Evolutionary conservation across 2,797 vertebrate species (phyloP).

Genomic region (Dallia pectoralis): DNA sequence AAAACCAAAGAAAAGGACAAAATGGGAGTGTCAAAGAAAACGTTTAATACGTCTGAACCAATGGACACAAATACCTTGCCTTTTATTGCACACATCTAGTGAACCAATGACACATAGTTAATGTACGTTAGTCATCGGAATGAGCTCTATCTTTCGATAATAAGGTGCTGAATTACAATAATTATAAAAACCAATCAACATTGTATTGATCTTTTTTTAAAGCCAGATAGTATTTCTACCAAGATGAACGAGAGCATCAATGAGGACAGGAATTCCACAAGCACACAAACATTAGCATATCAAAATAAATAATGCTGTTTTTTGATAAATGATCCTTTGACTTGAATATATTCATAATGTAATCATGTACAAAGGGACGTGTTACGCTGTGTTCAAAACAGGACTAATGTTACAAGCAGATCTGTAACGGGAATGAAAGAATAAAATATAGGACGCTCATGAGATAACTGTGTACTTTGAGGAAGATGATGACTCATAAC

Average conservation of each 20-base stretch:
- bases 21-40: slow-evolving; percentile 45
- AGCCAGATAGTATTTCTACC: slow-evolving; percentile 56
- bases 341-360: slow-evolving; percentile 32
- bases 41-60: slow-evolving; percentile 36
- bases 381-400: slow-evolving; percentile 9
- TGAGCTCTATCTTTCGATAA: slow-evolving; percentile 65
- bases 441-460: slow-evolving; percentile 24
- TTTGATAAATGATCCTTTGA: slow-evolving; percentile 44
- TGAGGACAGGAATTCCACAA: slow-evolving; percentile 45
- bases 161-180: slow-evolving; percentile 63
- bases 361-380: slow-evolving; percentile 45
- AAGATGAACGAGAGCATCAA: slow-evolving; percentile 39
- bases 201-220: slow-evolving; percentile 60
- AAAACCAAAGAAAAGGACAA: slow-evolving; percentile 52
- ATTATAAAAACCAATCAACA: slow-evolving; percentile 48
- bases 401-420: slow-evolving; percentile 10
- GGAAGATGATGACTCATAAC: slow-evolving; percentile 16
- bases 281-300: slow-evolving; percentile 49
- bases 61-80: slow-evolving; percentile 48
- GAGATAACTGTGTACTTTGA: slow-evolving; percentile 21
- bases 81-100: slow-evolving; percentile 75
- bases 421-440: slow-evolving; percentile 17
- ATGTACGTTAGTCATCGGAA: slow-evolving; percentile 55
- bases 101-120: slow-evolving; percentile 53
- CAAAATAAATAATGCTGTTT: slow-evolving; percentile 50